Conservation (phyloP, 2,113 vertebrate species). For the Seriola dumerili region DNA sequence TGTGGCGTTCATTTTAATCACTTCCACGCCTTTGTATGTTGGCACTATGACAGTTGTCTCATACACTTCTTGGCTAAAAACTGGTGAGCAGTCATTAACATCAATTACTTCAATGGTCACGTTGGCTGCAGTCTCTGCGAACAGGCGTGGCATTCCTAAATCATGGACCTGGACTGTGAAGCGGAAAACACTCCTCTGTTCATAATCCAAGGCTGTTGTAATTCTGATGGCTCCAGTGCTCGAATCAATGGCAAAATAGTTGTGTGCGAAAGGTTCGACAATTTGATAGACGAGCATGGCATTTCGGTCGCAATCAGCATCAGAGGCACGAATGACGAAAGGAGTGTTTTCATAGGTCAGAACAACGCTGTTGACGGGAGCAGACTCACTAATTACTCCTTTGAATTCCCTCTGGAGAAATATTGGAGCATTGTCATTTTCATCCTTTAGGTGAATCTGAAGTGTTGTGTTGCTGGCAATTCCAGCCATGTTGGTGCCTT, state of each 20-base stretch:
- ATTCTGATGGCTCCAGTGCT: conserved; percentile 95
- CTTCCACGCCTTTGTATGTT: conserved; percentile 93
- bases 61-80: conserved; percentile 90
- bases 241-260: conserved; percentile 95
- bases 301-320: conserved; percentile 92
- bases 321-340: conserved; percentile 92
- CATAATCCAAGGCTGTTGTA: conserved; percentile 90
- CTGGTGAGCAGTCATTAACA: conserved; percentile 94
- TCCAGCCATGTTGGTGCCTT: conserved; percentile 97
- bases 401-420: conserved; percentile 90
- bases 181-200: conserved; percentile 89
- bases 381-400: conserved; percentile 93
- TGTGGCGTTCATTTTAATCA: conserved; percentile 90
- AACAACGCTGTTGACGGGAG: conserved; percentile 91
- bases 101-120: conserved; percentile 94
- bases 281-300: conserved; percentile 96
- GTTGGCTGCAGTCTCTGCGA: conserved; percentile 92
- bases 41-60: conserved; percentile 91
- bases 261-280: conserved; percentile 92
- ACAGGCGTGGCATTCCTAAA: conserved; percentile 90
- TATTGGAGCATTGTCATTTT: conserved; percentile 94
- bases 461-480: conserved; percentile 90
- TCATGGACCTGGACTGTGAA: conserved; percentile 97
- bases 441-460: conserved; percentile 91
- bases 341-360: conserved; percentile 90